These are phyloP conservation scores for Pseudoatta argentina DNA, from an alignment of 1,140 invertebrate species.

Conservation along the genomic window DNA sequence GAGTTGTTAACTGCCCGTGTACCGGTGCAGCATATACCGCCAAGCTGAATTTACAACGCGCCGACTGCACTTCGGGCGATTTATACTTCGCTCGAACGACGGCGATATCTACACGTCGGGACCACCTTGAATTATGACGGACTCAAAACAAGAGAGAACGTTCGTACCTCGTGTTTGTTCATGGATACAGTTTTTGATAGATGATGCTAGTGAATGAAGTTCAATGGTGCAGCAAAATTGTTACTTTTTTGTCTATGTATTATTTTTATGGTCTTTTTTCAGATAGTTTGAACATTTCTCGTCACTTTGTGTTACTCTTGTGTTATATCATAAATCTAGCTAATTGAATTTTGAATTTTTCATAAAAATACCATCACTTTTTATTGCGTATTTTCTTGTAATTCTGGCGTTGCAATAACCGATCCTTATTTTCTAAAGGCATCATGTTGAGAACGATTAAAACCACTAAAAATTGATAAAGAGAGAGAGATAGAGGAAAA, in stretches of 20 bases:
- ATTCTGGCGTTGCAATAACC: background rate
- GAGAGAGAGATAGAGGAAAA: too few relatives aligned
- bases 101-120: conserved; percentile 46
- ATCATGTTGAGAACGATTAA: background rate
- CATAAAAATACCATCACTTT: background rate
- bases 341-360: background rate
- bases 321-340: background rate
- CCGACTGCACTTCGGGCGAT: conserved; percentile 50
- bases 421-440: background rate
- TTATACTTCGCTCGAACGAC: conserved; percentile 51
- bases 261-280: background rate
- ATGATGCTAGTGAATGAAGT: conserved; percentile 12
- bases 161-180: conserved; percentile 1
- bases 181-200: background rate
- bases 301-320: background rate
- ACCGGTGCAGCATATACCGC: background rate
- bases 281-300: background rate
- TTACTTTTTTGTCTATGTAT: background rate
- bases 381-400: background rate
- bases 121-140: conserved; percentile 40
- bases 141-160: conserved; percentile 5
- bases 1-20: conserved; percentile 33
- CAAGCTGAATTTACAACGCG: conserved; percentile 37
- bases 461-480: background rate
- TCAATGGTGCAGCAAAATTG: background rate